Evolutionary conservation across 2,888 invertebrate species (phyloP), one percentile per base, ranked within the genome.

Genomic region (Urechis unicinctus): DNA sequence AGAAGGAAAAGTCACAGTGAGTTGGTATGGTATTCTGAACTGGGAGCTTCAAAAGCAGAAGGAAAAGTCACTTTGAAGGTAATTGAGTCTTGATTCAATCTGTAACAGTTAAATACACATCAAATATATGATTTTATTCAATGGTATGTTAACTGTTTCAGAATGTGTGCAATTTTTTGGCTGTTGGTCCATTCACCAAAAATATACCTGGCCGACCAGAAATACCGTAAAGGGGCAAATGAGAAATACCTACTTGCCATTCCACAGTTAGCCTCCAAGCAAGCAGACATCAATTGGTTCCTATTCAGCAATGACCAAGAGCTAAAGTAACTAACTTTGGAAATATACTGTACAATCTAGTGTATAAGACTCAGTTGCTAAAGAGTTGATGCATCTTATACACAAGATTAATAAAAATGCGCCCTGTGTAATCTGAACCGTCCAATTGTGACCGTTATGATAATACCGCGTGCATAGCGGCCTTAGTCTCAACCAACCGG

Each of bases 151-250:
- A 36, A 26, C 56, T 24, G 24, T 50, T 48, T 41, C 56, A 67
- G 67, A 57, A 56, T 28, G 58, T 65, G 13, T 67, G 67, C 53
- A 61, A 65, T 45, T 67, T 56, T 49, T 57, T 67, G 36, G 67
- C 66, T n/a, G 63, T 66, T 9, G 67, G 67, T n/a, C 59, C 60
- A 22, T 61, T 59, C 54, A 65, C 64, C 31, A 58, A 60, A 50
- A 59, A 57, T 50, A 57, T 67, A 21, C 66, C 67, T 3, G 57
- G 58, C 24, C 55, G 64, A 29, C 66, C 66, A 22, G 55, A 52
- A 9, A 53, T 66, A 29, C 63, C 65, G 1, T n/a, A 52, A 55
- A 6, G 59, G 60, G n/a, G 59, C 54, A 5, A 50, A 60, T 13
- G 56, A 65, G 26, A 49, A 62, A 22, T 53, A 65, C 55, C 42